Evolutionary conservation across 2,888 invertebrate species (phyloP).

Genomic region (Drosophila neutralis): DNA sequence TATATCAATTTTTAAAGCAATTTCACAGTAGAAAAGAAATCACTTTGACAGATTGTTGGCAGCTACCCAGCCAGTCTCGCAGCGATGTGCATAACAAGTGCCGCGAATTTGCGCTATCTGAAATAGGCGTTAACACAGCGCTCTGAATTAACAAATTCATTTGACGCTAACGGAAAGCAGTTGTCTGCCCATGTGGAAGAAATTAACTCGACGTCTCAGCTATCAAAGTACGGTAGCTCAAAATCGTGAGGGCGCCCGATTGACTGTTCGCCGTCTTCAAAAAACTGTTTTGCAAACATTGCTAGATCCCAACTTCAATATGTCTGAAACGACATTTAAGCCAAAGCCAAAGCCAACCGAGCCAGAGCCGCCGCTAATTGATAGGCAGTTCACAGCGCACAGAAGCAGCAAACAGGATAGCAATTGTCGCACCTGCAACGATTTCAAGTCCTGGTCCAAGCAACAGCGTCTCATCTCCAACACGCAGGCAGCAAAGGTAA

Average conservation of each 20-base stretch:
- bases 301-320: constrained; percentile 60
- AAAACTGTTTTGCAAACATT: constrained; percentile 57
- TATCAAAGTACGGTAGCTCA: constrained; percentile 47
- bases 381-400: constrained; percentile 27
- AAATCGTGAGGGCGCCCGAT: constrained; percentile 51
- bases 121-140: constrained; percentile 35
- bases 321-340: constrained; percentile 55
- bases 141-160: constrained; percentile 20
- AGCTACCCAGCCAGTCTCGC: constrained; percentile 12
- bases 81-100: constrained; percentile 47
- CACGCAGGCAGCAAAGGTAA: constrained; percentile 65
- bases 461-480: constrained; percentile 86
- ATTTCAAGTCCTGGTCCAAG: constrained; percentile 90
- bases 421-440: constrained; percentile 89
- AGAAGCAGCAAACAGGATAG: constrained; percentile 82
- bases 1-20: constrained; percentile 6
- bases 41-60: constrained; percentile 34
- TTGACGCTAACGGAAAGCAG: constrained; percentile 40
- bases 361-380: constrained; percentile 19
- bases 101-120: constrained; percentile 37
- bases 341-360: constrained; percentile 24
- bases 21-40: constrained; percentile 16
- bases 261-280: constrained; percentile 60
- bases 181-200: constrained; percentile 56
- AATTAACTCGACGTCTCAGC: constrained; percentile 49